Base-by-base conservation (phyloP, 2,888 invertebrate species). In the Limenitis camilla region DNA sequence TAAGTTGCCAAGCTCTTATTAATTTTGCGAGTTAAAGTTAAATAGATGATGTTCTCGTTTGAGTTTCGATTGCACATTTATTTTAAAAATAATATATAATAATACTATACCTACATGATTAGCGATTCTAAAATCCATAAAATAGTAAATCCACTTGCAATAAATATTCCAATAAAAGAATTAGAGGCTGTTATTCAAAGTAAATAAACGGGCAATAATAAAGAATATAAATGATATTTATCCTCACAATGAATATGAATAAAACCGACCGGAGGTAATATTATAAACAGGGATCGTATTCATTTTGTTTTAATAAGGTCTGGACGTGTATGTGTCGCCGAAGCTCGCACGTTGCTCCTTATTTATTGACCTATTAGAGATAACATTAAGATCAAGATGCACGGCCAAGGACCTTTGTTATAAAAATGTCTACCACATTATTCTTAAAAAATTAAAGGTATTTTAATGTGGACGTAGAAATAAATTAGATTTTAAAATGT, bases 311-410 rank as follows among this genome's bases (percentile, higher is more conserved):
- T 81, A 82, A 81, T 82, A 81, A 81, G 76, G 74, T 74, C 72
- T 73, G 74, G 75, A 73, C 76, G 69, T 81, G 80, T 81, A 78
- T 76, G 67, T 81, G 84, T 86, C 82, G 79, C 78, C 80, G 82
- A 82, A 81, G 86, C 84, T 86, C 83, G 82, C 86, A 81, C 86
- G 86, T 84, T 81, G 80, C 74, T 75, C 69, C 71, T 86, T 85
- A 87, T 87, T 87, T 87, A 87, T 87, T 87, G 85, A 80, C 85
- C 86, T 87, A 87, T 87, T 87, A 87, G 85, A 87, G 86, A 87
- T 87, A 86, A 86, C 85, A 86, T 85, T 83, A 80, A 85, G 86
- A 86, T 86, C 87, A 78, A 83, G 85, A 86, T 84, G 85, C 85
- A 86, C 85, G 86, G 86, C 84, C 83, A 85, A 86, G 84, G 86